phyloP scores from a whole-genome alignment of 2,888 invertebrate species.

The Autographa gamma region DNA sequence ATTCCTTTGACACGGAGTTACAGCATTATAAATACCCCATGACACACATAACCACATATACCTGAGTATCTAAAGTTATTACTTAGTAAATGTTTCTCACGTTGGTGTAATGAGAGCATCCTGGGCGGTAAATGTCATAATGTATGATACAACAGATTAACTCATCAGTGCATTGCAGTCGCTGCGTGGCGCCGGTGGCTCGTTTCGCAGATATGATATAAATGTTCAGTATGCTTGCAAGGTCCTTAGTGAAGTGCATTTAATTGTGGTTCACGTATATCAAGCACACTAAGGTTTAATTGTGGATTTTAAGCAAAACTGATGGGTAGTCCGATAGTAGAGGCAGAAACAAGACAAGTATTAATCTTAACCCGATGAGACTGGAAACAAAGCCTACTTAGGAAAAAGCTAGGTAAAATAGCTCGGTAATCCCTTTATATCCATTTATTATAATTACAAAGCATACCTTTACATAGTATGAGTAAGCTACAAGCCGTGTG shows the following conservation, averaged over 20 bases:
- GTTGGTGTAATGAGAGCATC: constrained; percentile 23
- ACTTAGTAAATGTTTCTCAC: constrained; percentile 20
- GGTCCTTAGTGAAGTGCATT: constrained; percentile 14
- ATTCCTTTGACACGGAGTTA: background rate
- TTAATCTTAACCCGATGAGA: too few species aligned
- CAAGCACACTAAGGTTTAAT: background rate
- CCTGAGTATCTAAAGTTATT: background rate
- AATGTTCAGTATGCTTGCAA: constrained; percentile 16
- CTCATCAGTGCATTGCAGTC: constrained; percentile 40
- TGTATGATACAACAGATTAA: constrained; percentile 43
- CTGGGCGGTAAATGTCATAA: constrained; percentile 30
- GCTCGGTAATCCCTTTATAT: too few species aligned
- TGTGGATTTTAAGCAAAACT: background rate
- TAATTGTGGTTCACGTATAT: constrained; percentile 31
- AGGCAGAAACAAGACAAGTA: too few species aligned
- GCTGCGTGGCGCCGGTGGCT: constrained; percentile 17
- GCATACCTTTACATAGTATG: constrained; percentile 37
- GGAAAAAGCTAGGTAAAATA: too few species aligned
- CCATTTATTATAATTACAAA: constrained; percentile 36
- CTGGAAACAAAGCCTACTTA: too few species aligned
- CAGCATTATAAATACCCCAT: background rate
- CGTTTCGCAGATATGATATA: constrained; percentile 39
- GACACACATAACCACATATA: background rate
- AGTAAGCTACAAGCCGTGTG: constrained; percentile 51
- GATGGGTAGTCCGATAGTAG: too few species aligned